Base-by-base conservation (phyloP, 2,888 invertebrate genomes). In the Leucophenga maculata region DNA sequence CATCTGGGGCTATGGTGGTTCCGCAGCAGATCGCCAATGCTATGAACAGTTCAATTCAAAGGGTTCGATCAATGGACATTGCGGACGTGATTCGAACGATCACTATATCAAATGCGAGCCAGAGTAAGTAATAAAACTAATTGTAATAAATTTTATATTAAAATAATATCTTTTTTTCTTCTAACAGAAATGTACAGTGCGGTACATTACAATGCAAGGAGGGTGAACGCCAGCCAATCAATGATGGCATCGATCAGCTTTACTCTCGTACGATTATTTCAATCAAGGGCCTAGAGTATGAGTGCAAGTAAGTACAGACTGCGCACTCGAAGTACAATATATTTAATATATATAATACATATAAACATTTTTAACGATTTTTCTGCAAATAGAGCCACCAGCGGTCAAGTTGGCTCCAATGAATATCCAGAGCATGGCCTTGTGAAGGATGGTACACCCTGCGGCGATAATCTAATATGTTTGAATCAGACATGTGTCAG, bases 1-100 rank as follows among this genome's bases (percentile, higher is more conserved):
- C 76, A 94, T 99, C 78, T 99, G 99, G 99, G 98, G 98, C 26
- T 92, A 93, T 78, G 95, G 95, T 13, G 94, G 96, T 0, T 89
- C 91, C 59, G 93, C 94, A 0, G 97, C 95, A 2, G 96, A 97
- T 86, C 91, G 92, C 74, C 93, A 95, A 82, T 99, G 98, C 90
- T 98, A 95, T 89, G 95, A 97, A 74, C 94, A 97, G 89, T 97
- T 97, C 90, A 99, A 99, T 89, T 94, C 96, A 0, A 96, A 97
- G 85, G 99, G 99, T 13, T 95, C 96, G 62, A 94, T 96, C 77
- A 97, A 95, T 78, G 99, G 99, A 0, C 97, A 99, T 88, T 99
- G 99, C 87, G 99, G 99, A 55, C 93, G 93, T 75, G 94, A 95
- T 83, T 87, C 88, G 74, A 90, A 90, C 72, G 94, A 94, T 62